phyloP scores from a whole-genome alignment of 2,113 vertebrate species.

The Oenanthe melanoleuca region DNA sequence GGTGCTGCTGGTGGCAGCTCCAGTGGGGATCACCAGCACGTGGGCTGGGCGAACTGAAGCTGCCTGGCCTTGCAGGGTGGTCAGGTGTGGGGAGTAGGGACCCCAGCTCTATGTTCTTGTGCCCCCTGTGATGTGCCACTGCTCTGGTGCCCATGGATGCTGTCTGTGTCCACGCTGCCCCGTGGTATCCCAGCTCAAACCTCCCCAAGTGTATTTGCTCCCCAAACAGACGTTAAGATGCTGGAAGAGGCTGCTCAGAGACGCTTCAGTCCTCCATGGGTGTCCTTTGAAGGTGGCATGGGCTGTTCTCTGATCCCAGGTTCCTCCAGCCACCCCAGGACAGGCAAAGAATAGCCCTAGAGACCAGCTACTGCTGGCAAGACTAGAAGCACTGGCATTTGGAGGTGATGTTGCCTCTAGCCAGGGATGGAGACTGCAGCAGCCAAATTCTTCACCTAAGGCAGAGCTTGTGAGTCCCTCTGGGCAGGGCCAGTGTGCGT shows the following conservation, averaged over 20 bases:
- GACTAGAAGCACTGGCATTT: background rate
- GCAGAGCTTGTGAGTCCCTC: background rate
- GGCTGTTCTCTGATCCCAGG: background rate
- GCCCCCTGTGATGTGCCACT: background rate
- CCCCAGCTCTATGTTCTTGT: background rate
- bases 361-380: background rate
- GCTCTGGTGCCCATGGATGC: background rate
- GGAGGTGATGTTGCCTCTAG: background rate
- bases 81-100: background rate
- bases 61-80: background rate
- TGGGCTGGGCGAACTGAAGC: background rate
- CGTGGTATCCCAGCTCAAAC: background rate
- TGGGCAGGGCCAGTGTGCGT: background rate
- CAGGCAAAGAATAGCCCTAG: background rate
- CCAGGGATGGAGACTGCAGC: fast-evolving
- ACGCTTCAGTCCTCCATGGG: fast-evolving
- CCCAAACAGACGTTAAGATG: background rate
- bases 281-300: background rate
- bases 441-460: background rate
- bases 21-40: fast-evolving
- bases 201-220: background rate
- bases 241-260: background rate
- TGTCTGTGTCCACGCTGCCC: background rate
- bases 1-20: background rate
- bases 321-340: background rate